Evolutionary conservation across 2,797 vertebrate species (phyloP).

Genomic region (Lithobates pipiens): DNA sequence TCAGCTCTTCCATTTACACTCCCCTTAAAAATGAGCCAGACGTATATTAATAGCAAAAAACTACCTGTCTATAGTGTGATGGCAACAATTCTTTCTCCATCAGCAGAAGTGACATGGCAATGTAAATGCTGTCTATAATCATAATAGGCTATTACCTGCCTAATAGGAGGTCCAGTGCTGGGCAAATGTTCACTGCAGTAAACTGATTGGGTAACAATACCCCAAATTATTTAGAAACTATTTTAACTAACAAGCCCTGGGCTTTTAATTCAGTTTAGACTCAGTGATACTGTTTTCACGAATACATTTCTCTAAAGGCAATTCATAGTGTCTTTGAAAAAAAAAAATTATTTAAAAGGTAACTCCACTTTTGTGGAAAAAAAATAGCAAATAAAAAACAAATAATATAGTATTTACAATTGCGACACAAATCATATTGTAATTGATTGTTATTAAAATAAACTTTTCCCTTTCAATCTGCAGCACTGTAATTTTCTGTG

Average conservation of each 20-base stretch:
- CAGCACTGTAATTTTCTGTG: no score
- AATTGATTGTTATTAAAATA: no score
- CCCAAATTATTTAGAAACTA: slow-evolving; percentile 24
- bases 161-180: slow-evolving; percentile 17
- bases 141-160: slow-evolving; percentile 65
- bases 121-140: slow-evolving; percentile 68
- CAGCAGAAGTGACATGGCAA: slow-evolving; percentile 72
- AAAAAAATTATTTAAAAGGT: no score
- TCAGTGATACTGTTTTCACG: no score
- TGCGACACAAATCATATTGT: no score
- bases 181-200: slow-evolving; percentile 34
- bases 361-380: no score
- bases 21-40: slow-evolving; percentile 80
- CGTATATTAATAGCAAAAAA: slow-evolving; percentile 82
- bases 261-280: slow-evolving; percentile 10
- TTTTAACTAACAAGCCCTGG: slow-evolving; percentile 24
- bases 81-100: slow-evolving; percentile 76
- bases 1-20: slow-evolving; percentile 79
- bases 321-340: no score
- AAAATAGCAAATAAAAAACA: no score
- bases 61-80: slow-evolving; percentile 73
- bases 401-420: no score
- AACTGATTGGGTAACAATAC: slow-evolving; percentile 25
- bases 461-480: no score
- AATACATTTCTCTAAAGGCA: no score